Evolutionary conservation across 2,888 invertebrate genomes (phyloP).

Genomic region (Thecocarcelia acutangulata): DNA sequence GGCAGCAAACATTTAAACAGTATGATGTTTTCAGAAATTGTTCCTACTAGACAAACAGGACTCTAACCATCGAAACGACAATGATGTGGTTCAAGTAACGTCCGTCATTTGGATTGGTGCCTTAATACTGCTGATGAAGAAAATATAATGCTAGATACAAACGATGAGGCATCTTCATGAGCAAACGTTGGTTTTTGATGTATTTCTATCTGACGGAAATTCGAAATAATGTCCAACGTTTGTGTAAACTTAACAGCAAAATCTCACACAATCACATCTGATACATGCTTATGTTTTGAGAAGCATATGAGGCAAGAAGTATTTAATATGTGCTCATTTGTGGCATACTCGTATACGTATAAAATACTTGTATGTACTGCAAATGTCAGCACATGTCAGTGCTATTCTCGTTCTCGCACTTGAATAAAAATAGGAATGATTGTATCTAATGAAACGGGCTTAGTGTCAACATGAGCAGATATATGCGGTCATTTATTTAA

Average conservation of each 20-base stretch:
- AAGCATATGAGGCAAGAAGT: not conserved
- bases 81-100: conserved; percentile 60
- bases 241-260: conserved; percentile 39
- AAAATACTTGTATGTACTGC: conserved; percentile 45
- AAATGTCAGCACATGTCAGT: conserved; percentile 54
- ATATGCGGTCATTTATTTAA: conserved; percentile 37
- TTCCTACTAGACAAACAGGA: conserved; percentile 44
- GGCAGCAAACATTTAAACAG: conserved; percentile 25
- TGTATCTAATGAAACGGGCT: conserved; percentile 49
- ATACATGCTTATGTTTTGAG: conserved; percentile 3
- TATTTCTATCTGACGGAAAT: conserved; percentile 35
- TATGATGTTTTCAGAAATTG: conserved; percentile 28
- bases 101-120: conserved; percentile 62
- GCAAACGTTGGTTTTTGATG: conserved; percentile 12
- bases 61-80: conserved; percentile 49
- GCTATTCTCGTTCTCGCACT: conserved; percentile 26
- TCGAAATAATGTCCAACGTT: conserved; percentile 51
- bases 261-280: conserved; percentile 28
- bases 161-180: conserved; percentile 34
- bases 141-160: conserved; percentile 10
- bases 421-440: not conserved
- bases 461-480: conserved; percentile 50
- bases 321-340: conserved; percentile 9
- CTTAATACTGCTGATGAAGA: conserved; percentile 41
- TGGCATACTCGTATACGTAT: conserved; percentile 24